These are phyloP conservation scores for Eucidaris tribuloides DNA, from an alignment of 35 echinoderm and acorn worm genomes.

Conservation along the genomic window DNA sequence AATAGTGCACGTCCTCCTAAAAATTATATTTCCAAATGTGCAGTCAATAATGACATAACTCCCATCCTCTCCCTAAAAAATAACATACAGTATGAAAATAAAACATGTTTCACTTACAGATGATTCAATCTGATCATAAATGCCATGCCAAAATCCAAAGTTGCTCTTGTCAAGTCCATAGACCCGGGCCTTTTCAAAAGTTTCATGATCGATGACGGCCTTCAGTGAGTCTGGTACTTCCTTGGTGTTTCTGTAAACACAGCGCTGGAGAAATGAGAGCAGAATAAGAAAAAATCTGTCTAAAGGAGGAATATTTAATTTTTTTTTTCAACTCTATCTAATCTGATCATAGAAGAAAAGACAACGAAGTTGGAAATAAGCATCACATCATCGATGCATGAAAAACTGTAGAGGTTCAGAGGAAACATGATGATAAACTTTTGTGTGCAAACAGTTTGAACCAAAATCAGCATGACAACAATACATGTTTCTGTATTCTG, in stretches of 20 bases:
- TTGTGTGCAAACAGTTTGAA: background rate
- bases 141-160: constrained; percentile 94
- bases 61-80: too few species aligned
- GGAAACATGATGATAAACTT: background rate
- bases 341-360: background rate
- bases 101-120: constrained; percentile 54
- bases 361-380: background rate
- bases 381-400: background rate
- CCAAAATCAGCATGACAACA: background rate
- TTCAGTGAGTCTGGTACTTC: constrained; percentile 64
- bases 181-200: constrained; percentile 89
- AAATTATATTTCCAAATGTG: too few species aligned
- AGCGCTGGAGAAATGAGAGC: constrained; percentile 40
- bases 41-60: too few species aligned
- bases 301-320: background rate
- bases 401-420: background rate
- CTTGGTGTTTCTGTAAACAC: constrained; percentile 71
- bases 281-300: background rate
- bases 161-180: constrained; percentile 90
- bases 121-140: constrained; percentile 77
- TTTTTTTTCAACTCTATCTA: background rate
- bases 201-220: constrained; percentile 81
- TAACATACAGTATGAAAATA: background rate
- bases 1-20: too few species aligned
- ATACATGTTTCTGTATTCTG: background rate